Percentiles rank a stretch among this genome's conserved stretches.
phyloP scores from a whole-genome alignment of 1,140 invertebrate species.

The Drosophila melanica region DNA sequence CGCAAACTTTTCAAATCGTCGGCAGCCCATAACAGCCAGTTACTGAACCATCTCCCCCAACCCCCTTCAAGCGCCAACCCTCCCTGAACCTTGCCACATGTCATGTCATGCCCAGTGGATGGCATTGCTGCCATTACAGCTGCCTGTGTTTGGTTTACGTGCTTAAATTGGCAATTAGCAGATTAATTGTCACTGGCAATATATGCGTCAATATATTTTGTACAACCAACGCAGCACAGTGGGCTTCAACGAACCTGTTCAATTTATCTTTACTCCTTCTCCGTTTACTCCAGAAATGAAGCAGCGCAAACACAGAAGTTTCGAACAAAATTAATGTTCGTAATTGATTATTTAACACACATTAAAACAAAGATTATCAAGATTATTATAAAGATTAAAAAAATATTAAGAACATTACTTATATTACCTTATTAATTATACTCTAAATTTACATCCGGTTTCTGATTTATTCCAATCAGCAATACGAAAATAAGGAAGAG shows the following conservation, averaged over 20 bases:
- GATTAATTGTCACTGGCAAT: conserved; percentile 82
- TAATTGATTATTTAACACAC: no score
- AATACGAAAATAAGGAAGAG: no score
- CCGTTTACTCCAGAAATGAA: no score
- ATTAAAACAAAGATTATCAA: no score
- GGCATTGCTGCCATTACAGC: conserved; percentile 41
- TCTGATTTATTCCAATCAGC: no score
- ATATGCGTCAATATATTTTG: conserved; percentile 81
- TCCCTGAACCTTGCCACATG: neutral
- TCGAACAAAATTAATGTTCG: no score
- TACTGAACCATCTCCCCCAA: conserved; percentile 2
- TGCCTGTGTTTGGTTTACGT: conserved; percentile 81
- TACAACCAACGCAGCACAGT: conserved; percentile 47
- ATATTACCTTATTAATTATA: no score
- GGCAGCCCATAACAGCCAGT: conserved; percentile 57
- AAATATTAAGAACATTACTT: no score
- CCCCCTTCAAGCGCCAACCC: neutral
- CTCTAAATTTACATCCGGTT: no score
- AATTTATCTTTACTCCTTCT: no score
- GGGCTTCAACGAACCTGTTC: neutral
- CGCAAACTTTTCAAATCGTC: conserved; percentile 48
- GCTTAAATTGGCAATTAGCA: conserved; percentile 82
- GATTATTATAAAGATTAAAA: no score
- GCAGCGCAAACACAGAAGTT: no score
- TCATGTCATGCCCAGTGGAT: conserved; percentile 44